These are phyloP conservation scores for Phragmatobia fuliginosa DNA, from an alignment of 2,888 invertebrate genomes.

Conservation along the genomic window DNA sequence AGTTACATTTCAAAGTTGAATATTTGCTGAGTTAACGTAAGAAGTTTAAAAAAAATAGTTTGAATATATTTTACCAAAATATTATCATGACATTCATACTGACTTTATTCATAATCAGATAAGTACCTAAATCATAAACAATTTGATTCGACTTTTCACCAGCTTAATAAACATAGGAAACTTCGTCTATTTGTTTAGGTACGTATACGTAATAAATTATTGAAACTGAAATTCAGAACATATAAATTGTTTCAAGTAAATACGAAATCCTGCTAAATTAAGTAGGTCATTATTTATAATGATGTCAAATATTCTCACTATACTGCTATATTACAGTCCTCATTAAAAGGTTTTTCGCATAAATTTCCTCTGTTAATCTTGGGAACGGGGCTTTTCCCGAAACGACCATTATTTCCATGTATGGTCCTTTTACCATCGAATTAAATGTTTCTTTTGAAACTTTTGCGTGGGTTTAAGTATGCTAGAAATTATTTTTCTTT, in stretches of 20 bases:
- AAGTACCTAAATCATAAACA: neutral
- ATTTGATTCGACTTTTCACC: neutral
- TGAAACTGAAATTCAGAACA: neutral
- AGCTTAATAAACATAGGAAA: conserved; percentile 1
- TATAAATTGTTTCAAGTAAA: neutral
- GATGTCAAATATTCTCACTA: conserved; percentile 21
- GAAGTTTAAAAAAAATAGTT: neutral
- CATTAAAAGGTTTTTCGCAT: conserved; percentile 42
- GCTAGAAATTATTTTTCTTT: neutral
- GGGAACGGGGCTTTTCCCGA: conserved; percentile 20
- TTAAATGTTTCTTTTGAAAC: conserved; percentile 24
- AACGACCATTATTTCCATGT: conserved; percentile 34
- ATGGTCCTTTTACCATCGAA: conserved; percentile 38
- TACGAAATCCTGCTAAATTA: conserved; percentile 3
- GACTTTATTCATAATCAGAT: neutral
- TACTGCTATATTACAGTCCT: conserved; percentile 25
- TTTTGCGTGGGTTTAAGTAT: conserved; percentile 19
- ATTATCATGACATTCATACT: neutral
- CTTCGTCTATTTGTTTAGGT: conserved; percentile 6
- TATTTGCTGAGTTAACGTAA: neutral
- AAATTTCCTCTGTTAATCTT: conserved; percentile 30
- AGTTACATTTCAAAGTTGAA: too few species aligned
- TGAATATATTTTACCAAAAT: neutral
- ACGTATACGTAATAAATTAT: neutral
- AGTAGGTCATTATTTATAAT: conserved; percentile 23